These are phyloP conservation scores for Tetheella fluctuosa DNA, from an alignment of 2,888 invertebrate species.

Conservation along the genomic window DNA sequence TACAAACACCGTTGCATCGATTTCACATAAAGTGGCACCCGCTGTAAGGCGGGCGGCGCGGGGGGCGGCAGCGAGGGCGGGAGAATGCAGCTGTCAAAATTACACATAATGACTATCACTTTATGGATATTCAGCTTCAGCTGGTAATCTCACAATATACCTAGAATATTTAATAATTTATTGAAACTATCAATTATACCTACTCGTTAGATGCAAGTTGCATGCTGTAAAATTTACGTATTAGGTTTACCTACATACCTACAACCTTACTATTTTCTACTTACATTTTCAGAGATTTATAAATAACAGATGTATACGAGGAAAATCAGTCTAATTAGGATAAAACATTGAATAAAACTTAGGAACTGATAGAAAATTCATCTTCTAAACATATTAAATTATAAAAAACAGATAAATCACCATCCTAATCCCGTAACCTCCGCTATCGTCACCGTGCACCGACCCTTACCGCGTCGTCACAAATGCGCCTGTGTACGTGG, in stretches of 20 bases:
- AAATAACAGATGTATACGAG: not conserved
- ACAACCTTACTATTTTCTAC: not conserved
- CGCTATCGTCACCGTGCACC: slow-evolving; percentile 18
- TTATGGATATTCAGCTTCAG: not conserved
- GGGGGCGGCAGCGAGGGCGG: slow-evolving; percentile 30
- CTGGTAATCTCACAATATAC: not conserved
- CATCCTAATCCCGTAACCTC: not conserved
- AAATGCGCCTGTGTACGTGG: slow-evolving; percentile 59
- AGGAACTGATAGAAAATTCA: no score
- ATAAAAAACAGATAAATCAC: not conserved
- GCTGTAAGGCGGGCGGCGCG: slow-evolving; percentile 23
- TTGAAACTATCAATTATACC: not conserved
- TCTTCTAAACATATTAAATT: not conserved
- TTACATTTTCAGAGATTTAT: not conserved
- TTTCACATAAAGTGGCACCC: slow-evolving; percentile 77
- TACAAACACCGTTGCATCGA: slow-evolving; percentile 82
- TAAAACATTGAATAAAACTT: no score
- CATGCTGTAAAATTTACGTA: no score
- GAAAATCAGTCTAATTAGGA: no score
- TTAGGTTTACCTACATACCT: no score
- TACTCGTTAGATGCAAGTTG: no score
- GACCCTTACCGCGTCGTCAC: slow-evolving; percentile 22
- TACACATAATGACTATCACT: slow-evolving; percentile 6
- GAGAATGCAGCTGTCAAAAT: slow-evolving; percentile 26
- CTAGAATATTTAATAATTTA: not conserved